A percentile compares a stretch with the other conserved stretches of the same genome.
phyloP scores from a whole-genome alignment of 2,888 invertebrate genomes.

The Sicus ferrugineus region DNA sequence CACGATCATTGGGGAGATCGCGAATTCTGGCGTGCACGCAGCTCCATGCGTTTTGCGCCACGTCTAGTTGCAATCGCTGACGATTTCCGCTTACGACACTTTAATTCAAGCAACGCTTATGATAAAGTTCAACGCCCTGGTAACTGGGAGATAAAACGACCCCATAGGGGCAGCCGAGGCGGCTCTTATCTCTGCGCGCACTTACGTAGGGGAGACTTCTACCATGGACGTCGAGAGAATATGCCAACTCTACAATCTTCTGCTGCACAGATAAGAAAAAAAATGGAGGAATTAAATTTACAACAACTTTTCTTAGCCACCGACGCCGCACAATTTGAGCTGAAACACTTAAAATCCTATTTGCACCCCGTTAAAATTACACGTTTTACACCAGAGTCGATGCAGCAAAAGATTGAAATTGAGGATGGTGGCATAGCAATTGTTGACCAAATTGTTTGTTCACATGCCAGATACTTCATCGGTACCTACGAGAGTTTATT shows the following conservation, averaged over 20 bases:
- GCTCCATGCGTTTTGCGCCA: slow-evolving; percentile 89
- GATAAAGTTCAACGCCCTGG: slow-evolving; percentile 70
- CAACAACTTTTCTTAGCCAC: slow-evolving; percentile 81
- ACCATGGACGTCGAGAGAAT: slow-evolving; percentile 74
- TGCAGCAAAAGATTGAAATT: slow-evolving; percentile 51
- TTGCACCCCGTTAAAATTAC: slow-evolving; percentile 52
- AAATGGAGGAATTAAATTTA: slow-evolving; percentile 69
- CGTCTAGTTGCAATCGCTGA: slow-evolving; percentile 74
- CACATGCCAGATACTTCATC: slow-evolving; percentile 84
- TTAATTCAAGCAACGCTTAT: slow-evolving; percentile 71
- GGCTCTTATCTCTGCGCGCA: slow-evolving; percentile 85
- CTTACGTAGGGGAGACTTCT: slow-evolving; percentile 88
- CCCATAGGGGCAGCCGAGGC: slow-evolving; percentile 68
- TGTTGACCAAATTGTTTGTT: slow-evolving; percentile 94
- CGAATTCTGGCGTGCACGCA: slow-evolving; percentile 84
- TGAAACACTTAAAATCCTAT: slow-evolving; percentile 57
- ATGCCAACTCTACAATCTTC: slow-evolving; percentile 81
- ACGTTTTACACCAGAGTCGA: slow-evolving; percentile 56
- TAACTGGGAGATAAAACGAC: slow-evolving; percentile 69
- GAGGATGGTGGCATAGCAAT: slow-evolving; percentile 89
- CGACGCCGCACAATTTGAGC: slow-evolving; percentile 73
- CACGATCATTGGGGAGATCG: slow-evolving; percentile 87
- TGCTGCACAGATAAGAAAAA: slow-evolving; percentile 74
- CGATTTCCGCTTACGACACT: slow-evolving; percentile 69
- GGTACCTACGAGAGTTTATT: slow-evolving; percentile 97